Evolutionary conservation across 2,888 invertebrate species (phyloP).

Genomic region (Amiota mariae): DNA sequence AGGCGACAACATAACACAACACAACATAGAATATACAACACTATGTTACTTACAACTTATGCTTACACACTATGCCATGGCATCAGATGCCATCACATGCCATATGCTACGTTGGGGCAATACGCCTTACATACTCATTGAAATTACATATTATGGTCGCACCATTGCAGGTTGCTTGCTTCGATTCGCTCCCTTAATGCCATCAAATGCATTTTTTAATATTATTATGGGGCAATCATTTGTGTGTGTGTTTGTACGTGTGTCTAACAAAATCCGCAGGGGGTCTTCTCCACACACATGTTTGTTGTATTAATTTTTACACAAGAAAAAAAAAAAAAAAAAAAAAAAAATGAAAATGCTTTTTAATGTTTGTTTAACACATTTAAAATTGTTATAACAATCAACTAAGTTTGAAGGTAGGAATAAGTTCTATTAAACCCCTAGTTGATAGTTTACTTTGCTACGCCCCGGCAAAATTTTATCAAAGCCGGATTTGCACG

Average conservation of each 20-base stretch:
- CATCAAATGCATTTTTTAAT: constrained; percentile 50
- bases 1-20: constrained; percentile 58
- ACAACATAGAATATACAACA: not conserved
- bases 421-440: too few relatives aligned
- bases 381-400: too few relatives aligned
- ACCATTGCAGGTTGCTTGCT: constrained; percentile 1
- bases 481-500: too few relatives aligned
- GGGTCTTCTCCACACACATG: constrained; percentile 38
- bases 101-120: constrained; percentile 34
- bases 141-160: constrained; percentile 48
- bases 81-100: constrained; percentile 12
- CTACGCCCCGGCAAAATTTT: too few relatives aligned
- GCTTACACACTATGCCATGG: constrained; percentile 20
- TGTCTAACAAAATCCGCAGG: constrained; percentile 56
- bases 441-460: too few relatives aligned
- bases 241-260: constrained; percentile 40
- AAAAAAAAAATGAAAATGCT: too few relatives aligned
- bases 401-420: too few relatives aligned
- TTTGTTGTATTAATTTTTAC: too few relatives aligned
- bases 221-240: constrained; percentile 39
- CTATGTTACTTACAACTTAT: not conserved
- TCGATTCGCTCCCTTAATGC: constrained; percentile 39
- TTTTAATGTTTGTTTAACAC: too few relatives aligned
- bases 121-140: constrained; percentile 57
- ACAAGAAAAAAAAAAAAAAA: too few relatives aligned